Evolutionary conservation across 37 sponge, comb jelly and placozoan genomes (phyloP).

Genomic region (Theonella swinhoei): DNA sequence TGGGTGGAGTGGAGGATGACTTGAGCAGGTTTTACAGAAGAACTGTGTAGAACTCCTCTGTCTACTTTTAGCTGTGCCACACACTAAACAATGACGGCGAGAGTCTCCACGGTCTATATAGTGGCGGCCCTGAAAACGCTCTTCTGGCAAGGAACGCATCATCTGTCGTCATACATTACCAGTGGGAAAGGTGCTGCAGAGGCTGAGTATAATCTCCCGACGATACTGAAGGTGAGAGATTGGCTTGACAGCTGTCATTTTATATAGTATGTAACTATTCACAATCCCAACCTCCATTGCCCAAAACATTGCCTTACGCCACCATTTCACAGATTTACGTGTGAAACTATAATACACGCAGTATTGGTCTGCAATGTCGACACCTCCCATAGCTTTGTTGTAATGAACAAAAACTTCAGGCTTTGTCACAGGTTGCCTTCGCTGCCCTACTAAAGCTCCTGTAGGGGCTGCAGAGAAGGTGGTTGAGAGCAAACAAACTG

Average conservation of each 20-base stretch:
- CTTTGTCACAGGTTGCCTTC: neutral
- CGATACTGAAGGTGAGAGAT: neutral
- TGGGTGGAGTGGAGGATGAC: neutral
- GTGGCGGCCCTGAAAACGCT: too few species aligned
- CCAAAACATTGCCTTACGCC: neutral
- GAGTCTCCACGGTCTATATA: neutral
- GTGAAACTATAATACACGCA: neutral
- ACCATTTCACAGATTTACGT: neutral
- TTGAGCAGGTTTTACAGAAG: neutral
- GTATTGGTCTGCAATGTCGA: neutral
- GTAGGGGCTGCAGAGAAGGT: neutral
- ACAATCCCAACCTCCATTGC: neutral
- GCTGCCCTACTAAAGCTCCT: neutral
- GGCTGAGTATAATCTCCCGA: neutral
- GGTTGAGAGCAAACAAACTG: neutral
- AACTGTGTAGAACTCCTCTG: neutral
- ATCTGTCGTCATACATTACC: neutral
- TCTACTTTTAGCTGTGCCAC: too few species aligned
- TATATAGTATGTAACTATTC: neutral
- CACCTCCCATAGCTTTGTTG: constrained; percentile 1
- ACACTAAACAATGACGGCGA: too few species aligned
- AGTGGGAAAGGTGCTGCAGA: too few species aligned
- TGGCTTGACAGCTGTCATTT: neutral
- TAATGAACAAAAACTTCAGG: neutral
- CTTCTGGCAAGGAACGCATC: neutral